phyloP scores from a whole-genome alignment of 2,113 vertebrate species.

The Cyphomyrus discorhynchus region DNA sequence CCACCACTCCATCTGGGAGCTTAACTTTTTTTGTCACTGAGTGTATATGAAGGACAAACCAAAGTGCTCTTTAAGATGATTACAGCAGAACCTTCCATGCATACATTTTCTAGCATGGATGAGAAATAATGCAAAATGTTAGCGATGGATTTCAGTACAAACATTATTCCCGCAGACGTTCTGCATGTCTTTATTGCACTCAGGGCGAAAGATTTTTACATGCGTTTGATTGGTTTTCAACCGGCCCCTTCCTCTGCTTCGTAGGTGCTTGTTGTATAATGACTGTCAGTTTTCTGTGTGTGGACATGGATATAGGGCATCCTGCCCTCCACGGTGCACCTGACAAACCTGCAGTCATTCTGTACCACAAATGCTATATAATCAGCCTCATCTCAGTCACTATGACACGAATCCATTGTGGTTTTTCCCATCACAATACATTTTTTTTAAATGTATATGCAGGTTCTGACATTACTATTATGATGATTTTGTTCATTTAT shows the following conservation, averaged over 20 bases:
- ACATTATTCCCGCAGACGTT: background rate
- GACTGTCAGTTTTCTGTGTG: constrained; percentile 45
- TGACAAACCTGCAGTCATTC: constrained; percentile 55
- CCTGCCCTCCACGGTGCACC: constrained; percentile 39
- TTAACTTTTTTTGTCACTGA: too few relatives aligned
- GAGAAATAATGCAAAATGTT: background rate
- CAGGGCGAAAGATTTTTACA: background rate
- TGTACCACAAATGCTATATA: constrained; percentile 49
- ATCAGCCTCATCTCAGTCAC: constrained; percentile 47
- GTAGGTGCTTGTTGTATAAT: constrained; percentile 45
- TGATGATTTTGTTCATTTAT: constrained; percentile 51
- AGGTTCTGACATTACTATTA: constrained; percentile 30
- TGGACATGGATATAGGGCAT: constrained; percentile 38
- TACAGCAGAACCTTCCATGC: background rate
- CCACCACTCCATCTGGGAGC: too few relatives aligned
- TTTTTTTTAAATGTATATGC: constrained; percentile 37
- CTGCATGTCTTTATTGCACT: background rate
- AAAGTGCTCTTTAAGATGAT: background rate
- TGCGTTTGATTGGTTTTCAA: constrained; percentile 28
- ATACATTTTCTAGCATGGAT: background rate
- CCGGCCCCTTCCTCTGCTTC: constrained; percentile 48
- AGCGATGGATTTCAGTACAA: background rate
- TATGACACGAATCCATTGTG: constrained; percentile 51
- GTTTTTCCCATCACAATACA: constrained; percentile 45
- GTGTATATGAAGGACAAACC: background rate